These are phyloP conservation scores for Podabrus alpinus DNA, from an alignment of 2,888 invertebrate species.

Conservation along the genomic window DNA sequence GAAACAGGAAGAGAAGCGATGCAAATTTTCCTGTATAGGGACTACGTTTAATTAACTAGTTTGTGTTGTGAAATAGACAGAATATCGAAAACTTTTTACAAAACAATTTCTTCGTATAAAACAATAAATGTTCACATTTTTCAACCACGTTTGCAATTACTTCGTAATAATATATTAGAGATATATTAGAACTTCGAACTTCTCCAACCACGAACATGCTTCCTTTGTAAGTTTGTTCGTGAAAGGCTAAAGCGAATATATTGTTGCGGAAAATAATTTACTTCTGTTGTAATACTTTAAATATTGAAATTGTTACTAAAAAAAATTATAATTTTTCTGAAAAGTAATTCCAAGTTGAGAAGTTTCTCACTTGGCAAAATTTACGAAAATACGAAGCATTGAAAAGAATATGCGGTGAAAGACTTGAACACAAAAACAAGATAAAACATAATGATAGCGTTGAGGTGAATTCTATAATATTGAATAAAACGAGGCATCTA, in stretches of 20 bases:
- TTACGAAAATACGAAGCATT: too few species aligned
- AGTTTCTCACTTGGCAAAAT: too few species aligned
- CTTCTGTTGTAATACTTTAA: background rate
- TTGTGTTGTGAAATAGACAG: background rate
- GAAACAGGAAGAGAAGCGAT: background rate
- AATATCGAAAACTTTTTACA: background rate
- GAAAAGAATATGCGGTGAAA: background rate
- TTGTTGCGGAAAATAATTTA: background rate
- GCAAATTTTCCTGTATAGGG: background rate
- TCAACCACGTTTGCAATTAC: conserved; percentile 3
- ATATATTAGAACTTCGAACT: background rate
- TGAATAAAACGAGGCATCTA: background rate
- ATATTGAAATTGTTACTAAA: background rate
- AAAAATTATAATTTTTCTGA: background rate
- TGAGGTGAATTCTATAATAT: background rate
- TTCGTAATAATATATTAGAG: background rate
- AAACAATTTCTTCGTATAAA: background rate
- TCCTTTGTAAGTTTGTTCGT: background rate
- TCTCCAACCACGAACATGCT: background rate
- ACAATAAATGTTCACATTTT: background rate
- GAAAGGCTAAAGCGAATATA: background rate
- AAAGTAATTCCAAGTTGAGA: background rate
- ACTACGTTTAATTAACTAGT: background rate
- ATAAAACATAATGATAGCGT: background rate
- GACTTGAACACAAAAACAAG: background rate